These are phyloP conservation scores for Eurois occulta DNA, from an alignment of 2,888 invertebrate species.

Conservation along the genomic window DNA sequence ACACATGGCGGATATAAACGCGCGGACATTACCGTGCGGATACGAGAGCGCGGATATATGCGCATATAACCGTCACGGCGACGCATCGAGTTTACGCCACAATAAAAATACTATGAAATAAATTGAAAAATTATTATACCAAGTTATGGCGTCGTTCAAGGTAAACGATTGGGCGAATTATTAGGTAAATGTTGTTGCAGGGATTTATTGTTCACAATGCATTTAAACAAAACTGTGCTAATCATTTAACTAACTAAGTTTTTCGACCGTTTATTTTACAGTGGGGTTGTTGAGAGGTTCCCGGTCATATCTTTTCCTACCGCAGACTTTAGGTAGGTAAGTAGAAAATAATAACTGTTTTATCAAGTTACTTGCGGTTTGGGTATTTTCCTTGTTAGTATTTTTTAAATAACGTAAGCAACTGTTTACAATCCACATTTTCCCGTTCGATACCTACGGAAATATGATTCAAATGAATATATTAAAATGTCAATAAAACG, in stretches of 20 bases:
- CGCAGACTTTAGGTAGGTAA: background rate
- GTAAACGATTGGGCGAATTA: constrained; percentile 59
- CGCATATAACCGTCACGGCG: constrained; percentile 42
- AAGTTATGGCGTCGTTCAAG: constrained; percentile 63
- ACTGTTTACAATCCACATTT: background rate
- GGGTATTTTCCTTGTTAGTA: background rate
- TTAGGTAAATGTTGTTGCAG: constrained; percentile 43
- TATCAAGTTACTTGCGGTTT: background rate
- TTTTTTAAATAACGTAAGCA: background rate
- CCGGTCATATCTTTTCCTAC: background rate
- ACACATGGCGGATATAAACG: constrained; percentile 16
- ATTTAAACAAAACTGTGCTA: background rate
- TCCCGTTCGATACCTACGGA: constrained; percentile 8
- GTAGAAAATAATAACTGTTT: too few relatives aligned
- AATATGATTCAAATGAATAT: constrained; percentile 41
- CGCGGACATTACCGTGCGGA: constrained; percentile 30
- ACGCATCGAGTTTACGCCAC: constrained; percentile 58
- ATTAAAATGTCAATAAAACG: constrained; percentile 61
- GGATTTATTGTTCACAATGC: constrained; percentile 8
- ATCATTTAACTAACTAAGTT: background rate
- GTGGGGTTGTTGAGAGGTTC: background rate
- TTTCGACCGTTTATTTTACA: background rate
- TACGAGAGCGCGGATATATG: constrained; percentile 20
- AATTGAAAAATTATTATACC: constrained; percentile 67
- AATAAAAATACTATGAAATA: constrained; percentile 70